Evolutionary conservation across 2,797 vertebrate species (phyloP).

Genomic region (Eupleurogrammus muticus): DNA sequence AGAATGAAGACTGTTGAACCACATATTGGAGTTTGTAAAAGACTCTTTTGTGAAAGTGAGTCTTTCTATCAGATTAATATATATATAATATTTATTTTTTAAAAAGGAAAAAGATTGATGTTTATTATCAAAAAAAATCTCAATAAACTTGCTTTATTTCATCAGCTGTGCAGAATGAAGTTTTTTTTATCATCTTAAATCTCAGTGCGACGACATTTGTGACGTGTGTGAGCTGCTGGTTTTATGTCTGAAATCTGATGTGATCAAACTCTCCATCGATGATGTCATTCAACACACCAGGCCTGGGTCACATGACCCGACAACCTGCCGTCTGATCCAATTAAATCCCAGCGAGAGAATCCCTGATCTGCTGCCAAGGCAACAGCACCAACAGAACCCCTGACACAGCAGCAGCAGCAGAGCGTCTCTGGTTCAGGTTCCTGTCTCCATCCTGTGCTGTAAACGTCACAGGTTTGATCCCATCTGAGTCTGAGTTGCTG

Average conservation of each 20-base stretch:
- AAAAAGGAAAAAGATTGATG: neutral
- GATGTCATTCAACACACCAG: constrained; percentile 21
- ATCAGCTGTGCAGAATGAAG: no score
- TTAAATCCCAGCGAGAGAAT: constrained; percentile 52
- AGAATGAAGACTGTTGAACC: neutral
- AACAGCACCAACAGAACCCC: constrained; percentile 36
- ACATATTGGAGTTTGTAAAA: neutral
- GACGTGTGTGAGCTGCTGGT: no score
- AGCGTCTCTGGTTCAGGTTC: constrained; percentile 11
- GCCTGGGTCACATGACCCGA: constrained; percentile 40
- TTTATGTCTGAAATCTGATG: neutral
- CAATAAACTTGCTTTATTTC: no score
- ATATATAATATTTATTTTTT: neutral
- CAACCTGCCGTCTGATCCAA: constrained; percentile 50
- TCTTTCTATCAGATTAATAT: neutral
- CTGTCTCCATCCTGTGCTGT: neutral
- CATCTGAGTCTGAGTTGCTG: neutral
- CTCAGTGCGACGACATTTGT: no score
- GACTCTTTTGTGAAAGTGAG: no score
- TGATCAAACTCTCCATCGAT: constrained; percentile 17
- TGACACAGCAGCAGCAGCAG: constrained; percentile 41
- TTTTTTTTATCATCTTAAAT: no score
- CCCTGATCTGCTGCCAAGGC: constrained; percentile 30
- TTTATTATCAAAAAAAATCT: no score
- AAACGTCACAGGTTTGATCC: neutral